A percentile compares a stretch with the other conserved stretches of the same genome.
These are phyloP conservation scores for Isotomurus palustris DNA, from an alignment of 2,888 invertebrate species.

Conservation along the genomic window DNA sequence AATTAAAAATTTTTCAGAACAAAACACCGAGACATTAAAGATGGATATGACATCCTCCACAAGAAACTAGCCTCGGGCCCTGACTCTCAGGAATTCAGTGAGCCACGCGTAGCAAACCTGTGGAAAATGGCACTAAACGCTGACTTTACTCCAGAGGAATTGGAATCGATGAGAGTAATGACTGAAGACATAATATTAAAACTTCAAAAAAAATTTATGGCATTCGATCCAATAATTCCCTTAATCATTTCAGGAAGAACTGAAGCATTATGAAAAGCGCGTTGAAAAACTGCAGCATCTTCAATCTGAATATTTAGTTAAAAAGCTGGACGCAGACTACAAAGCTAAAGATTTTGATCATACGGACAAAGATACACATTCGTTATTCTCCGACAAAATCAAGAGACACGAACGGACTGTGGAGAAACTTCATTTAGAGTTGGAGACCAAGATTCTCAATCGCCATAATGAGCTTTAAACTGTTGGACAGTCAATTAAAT, in stretches of 20 bases:
- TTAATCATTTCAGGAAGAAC: conserved; percentile 62
- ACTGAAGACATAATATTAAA: conserved; percentile 3
- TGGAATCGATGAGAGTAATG: conserved; percentile 71
- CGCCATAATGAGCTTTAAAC: conserved; percentile 70
- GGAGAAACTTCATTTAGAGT: conserved; percentile 73
- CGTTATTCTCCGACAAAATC: conserved; percentile 66
- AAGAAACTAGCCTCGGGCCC: conserved; percentile 71
- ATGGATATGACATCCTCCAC: conserved; percentile 72
- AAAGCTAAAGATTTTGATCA: conserved; percentile 40
- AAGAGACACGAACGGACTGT: conserved; percentile 80
- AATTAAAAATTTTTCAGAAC: conserved; percentile 53
- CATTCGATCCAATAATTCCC: no score
- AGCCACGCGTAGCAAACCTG: conserved; percentile 66
- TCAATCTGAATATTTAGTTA: conserved; percentile 65
- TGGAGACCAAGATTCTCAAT: conserved; percentile 70
- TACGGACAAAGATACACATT: conserved; percentile 43
- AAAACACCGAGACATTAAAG: conserved; percentile 69
- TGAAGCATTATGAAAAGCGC: conserved; percentile 81
- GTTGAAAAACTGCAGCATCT: conserved; percentile 75
- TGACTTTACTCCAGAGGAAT: conserved; percentile 75
- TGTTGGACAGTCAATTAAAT: no score
- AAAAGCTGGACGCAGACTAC: conserved; percentile 21
- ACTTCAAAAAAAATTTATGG: background rate
- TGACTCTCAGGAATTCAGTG: conserved; percentile 78
- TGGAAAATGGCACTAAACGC: conserved; percentile 77